Evolutionary conservation across 2,888 invertebrate species (phyloP).

Genomic region (Philaethria dido): DNA sequence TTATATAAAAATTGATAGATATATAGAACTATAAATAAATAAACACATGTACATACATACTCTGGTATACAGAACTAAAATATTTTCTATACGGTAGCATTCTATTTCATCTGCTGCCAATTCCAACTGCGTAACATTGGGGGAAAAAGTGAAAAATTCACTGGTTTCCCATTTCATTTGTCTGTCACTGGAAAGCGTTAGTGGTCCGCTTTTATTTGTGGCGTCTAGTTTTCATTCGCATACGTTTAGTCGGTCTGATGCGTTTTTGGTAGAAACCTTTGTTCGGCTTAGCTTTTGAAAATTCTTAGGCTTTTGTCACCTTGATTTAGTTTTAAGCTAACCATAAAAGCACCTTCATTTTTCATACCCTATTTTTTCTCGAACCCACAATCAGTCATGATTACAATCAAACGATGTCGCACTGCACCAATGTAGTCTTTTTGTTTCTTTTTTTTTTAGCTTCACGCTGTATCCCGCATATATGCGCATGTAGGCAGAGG

Average conservation of each 20-base stretch:
- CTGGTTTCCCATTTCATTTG: conserved; percentile 52
- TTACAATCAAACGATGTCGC: no score
- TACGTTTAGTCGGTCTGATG: conserved; percentile 24
- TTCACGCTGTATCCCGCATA: no score
- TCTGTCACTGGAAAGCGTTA: conserved; percentile 48
- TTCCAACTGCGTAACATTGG: conserved; percentile 11
- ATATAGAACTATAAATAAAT: not conserved
- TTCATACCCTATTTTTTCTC: no score
- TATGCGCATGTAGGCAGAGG: no score
- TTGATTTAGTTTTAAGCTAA: not conserved
- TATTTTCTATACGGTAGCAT: conserved; percentile 5
- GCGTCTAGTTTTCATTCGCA: conserved; percentile 29
- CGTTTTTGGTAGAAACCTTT: conserved; percentile 3
- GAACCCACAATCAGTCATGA: no score
- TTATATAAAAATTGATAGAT: no score
- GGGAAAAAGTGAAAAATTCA: conserved; percentile 52
- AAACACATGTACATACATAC: not conserved
- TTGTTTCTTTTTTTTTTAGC: no score
- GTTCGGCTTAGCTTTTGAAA: not conserved
- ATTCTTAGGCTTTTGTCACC: not conserved
- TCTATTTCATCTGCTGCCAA: conserved; percentile 23
- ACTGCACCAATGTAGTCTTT: no score
- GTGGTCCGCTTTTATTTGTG: conserved; percentile 50
- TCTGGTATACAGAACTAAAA: conserved; percentile 12
- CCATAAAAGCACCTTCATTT: no score